Evolutionary conservation across 2,888 invertebrate species (phyloP), one percentile per base, ranked within the genome.

Genomic region (Taphrorychus bicolor): DNA sequence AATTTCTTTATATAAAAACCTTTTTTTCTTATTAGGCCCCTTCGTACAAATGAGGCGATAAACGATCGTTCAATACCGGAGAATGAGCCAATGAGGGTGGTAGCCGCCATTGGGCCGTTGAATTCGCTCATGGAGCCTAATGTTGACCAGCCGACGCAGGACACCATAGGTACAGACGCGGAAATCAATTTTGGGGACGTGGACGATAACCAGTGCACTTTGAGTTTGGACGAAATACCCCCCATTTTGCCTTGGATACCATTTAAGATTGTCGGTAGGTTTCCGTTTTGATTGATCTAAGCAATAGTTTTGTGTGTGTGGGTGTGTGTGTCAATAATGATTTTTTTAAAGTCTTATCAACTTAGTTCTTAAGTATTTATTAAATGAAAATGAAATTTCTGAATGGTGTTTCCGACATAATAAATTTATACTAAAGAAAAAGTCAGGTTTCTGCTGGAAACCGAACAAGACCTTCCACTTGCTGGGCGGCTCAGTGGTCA

Each of bases 101-200:
- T 96, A 59, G 95, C 94, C 0, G 95, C 95, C 3, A 92, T 95
- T 73, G 95, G 96, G 0, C 91, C 91, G 0, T 84, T 96, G 23
- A 94, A 94, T 84, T 85, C 87, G 0, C 83, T 89, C 59, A 88
- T 88, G 73, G 94, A 95, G 79, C 94, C 95, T 3, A 94, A 94
- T 76, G 92, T 94, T 0, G 95, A 95, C 80, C 95, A 95, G 80
- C 88, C 88, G 57, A 85, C 87, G 70, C 87, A 87, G 78, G 91
- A 92, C 76, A 89, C 88, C 74, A 92, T 91, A 0, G 86, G 85
- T 72, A 88, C 85, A 58, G 92, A 93, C 75, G 87, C 91, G 72
- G 88, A 89, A 75, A 88, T 95, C n/a, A 91, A 94, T 83, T 94
- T 94, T 78, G 89, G 90, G 41, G 77, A 80, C 9, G 77, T 87